Base-by-base conservation (phyloP, 2,113 vertebrate genomes). In the Esox niger region DNA sequence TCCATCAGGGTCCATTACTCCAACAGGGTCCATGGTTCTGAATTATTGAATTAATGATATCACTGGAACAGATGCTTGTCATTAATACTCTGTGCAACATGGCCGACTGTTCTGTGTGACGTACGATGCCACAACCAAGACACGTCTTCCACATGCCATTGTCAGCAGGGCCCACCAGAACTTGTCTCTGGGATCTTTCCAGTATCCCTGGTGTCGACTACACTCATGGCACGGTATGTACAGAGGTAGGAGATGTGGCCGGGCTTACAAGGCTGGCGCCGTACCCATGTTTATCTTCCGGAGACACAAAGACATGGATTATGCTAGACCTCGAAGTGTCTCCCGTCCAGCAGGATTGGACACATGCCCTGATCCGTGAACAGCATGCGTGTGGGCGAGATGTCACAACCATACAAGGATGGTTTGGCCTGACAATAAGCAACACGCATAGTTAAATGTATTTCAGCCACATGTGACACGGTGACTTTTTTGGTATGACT, bases 1-100 rank as follows among this genome's bases (percentile, higher is more conserved):
- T 10, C 58, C 25, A 8, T 38, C 13, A 2, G 13, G 9, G 2
- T 38, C 35, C 13, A 38, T 11, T 11, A 43, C 3, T 15, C 13
- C 15, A 43, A 2, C 38, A 43, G 13, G 15, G 15, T 17, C 58
- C 32, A 47, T 15, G 9, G 23, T 64, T 66, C 23, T 62, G n/a
- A 33, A 38, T 43, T 27, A 56, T 23, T 62, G 23, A 9, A 7
- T 58, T 68, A 21, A 21, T 67, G 66, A 64, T 27, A 71, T 64
- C 43, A 46, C 20, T 10, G 17, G 13, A 33, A 62, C 63, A 71
- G 31, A 27, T 61, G 64, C 26, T 21, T 71, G 29, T 66, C 25
- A 17, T 55, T 60, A 60, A 23, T 66, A 72, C 31, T n/a, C 56
- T 43, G 55, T 20, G 20, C 38, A 52, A 46, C 23, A n/a, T 59